Evolutionary conservation across 2,113 vertebrate species (phyloP).

Genomic region (Limnothrissa miodon): DNA sequence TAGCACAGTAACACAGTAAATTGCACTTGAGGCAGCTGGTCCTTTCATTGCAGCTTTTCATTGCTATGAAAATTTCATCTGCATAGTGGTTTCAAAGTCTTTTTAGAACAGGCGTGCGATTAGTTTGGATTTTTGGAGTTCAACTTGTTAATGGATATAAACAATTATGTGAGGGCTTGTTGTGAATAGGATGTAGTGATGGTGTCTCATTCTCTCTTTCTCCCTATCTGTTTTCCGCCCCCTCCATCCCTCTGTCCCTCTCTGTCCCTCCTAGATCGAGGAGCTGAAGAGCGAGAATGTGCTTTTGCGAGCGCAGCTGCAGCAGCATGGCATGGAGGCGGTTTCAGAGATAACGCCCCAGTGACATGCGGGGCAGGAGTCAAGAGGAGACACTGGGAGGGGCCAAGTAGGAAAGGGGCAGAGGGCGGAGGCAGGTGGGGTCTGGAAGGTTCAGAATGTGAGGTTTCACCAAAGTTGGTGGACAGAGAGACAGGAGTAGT

Average conservation of each 20-base stretch:
- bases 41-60: too few relatives aligned
- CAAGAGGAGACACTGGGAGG: neutral
- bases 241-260: neutral
- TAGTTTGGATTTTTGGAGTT: neutral
- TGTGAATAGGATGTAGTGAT: neutral
- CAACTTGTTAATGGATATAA: neutral
- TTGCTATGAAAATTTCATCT: constrained; percentile 14
- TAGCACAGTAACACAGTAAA: neutral
- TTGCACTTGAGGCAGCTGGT: neutral
- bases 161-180: neutral
- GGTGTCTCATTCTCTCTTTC: neutral
- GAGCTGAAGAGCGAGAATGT: constrained; percentile 87
- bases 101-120: neutral
- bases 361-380: constrained; percentile 54
- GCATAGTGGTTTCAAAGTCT: neutral
- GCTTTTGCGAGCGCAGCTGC: constrained; percentile 80
- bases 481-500: neutral
- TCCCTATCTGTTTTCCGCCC: neutral
- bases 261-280: constrained; percentile 72
- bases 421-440: too few relatives aligned
- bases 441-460: too few relatives aligned
- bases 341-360: constrained; percentile 75
- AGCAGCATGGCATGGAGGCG: constrained; percentile 80
- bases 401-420: constrained; percentile 11
- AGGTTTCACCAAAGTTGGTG: neutral